These are phyloP conservation scores for Phrynocephalus versicolor DNA, from an alignment of 2,113 vertebrate species.

Conservation along the genomic window DNA sequence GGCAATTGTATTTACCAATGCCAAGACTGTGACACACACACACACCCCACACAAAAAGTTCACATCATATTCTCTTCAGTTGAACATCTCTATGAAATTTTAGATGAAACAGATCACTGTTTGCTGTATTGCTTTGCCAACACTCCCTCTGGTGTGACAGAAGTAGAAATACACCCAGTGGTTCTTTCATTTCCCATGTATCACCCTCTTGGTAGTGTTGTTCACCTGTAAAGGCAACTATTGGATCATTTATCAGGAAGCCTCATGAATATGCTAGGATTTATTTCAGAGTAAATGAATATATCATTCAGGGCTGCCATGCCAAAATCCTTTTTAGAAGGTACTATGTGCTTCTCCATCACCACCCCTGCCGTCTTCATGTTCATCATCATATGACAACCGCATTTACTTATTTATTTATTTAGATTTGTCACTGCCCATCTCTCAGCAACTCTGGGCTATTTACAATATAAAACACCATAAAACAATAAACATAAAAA, in stretches of 20 bases:
- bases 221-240: constrained; percentile 13
- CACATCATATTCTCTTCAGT: background rate
- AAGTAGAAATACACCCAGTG: constrained; percentile 66
- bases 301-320: background rate
- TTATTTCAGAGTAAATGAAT: background rate
- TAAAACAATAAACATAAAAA: too few relatives aligned
- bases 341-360: too few relatives aligned
- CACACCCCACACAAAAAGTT: background rate
- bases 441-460: too few relatives aligned
- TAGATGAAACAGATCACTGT: constrained; percentile 60
- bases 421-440: too few relatives aligned
- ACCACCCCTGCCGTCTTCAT: background rate
- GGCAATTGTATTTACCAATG: background rate
- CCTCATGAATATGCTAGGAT: background rate
- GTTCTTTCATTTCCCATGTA: constrained; percentile 55
- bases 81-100: constrained; percentile 11
- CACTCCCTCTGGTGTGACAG: constrained; percentile 69
- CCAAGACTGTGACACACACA: background rate
- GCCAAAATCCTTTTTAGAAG: background rate
- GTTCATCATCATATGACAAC: background rate
- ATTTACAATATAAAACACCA: too few relatives aligned
- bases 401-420: too few relatives aligned
- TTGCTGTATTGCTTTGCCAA: constrained; percentile 59
- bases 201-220: constrained; percentile 61
- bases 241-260: background rate